Percentiles rank a stretch among this genome's conserved stretches.
Conservation (phyloP, 64 coral and sea anemone genomes). For the Exaiptasia diaphana region DNA sequence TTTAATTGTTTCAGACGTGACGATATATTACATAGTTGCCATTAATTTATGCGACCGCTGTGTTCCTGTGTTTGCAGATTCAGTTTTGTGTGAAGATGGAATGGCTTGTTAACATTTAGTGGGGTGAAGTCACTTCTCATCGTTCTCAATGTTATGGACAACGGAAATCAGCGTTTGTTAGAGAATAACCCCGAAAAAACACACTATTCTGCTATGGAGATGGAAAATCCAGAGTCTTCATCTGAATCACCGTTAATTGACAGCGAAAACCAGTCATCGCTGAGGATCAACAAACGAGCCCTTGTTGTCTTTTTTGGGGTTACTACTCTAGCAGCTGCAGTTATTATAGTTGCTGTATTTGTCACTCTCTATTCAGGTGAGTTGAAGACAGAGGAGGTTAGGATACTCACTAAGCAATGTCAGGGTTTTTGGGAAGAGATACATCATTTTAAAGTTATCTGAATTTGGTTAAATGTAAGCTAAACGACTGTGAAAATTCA, state of each 20-base stretch:
- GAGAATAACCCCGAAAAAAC: background rate
- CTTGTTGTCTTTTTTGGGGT: conserved; percentile 56
- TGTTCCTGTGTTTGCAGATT: too few relatives aligned
- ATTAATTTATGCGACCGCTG: too few relatives aligned
- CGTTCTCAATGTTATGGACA: background rate
- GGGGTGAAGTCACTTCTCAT: background rate
- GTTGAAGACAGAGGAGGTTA: too few relatives aligned
- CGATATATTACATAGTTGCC: too few relatives aligned
- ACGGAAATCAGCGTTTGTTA: conserved; percentile 4
- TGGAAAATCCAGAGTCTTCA: conserved; percentile 13
- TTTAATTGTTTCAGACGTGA: too few relatives aligned
- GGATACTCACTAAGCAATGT: too few relatives aligned
- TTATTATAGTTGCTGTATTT: conserved; percentile 46
- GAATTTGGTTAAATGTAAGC: too few relatives aligned
- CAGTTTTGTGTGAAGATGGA: too few relatives aligned
- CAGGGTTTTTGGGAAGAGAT: too few relatives aligned
- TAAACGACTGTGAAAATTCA: too few relatives aligned
- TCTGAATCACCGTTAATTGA: background rate
- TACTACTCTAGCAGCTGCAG: conserved; percentile 32
- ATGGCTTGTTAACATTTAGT: background rate
- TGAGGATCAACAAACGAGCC: conserved; percentile 26
- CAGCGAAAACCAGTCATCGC: background rate
- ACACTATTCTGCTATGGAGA: conserved; percentile 17
- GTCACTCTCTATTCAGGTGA: conserved; percentile 61
- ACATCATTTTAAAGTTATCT: too few relatives aligned